Conservation (phyloP, 2,113 vertebrate species). For the Coptodon bakossiorum region DNA sequence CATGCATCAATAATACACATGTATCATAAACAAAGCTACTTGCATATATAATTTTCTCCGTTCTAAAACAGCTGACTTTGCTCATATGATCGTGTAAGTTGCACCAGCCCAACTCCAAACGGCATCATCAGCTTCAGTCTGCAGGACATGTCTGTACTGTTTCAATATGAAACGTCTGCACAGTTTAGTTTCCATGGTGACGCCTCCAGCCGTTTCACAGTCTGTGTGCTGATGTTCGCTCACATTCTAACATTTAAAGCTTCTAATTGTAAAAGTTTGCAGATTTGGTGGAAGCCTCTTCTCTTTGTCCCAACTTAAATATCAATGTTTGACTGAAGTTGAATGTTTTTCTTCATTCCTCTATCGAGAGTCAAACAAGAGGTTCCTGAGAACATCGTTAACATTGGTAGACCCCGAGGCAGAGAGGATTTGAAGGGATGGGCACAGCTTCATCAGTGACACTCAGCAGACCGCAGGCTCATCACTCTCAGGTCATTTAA, state of each 20-base stretch:
- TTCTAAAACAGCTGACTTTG: neutral
- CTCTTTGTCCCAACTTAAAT: neutral
- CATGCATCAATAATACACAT: neutral
- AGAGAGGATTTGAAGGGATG: neutral
- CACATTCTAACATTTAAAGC: neutral
- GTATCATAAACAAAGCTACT: neutral
- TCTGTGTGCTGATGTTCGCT: rapidly evolving
- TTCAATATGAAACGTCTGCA: neutral
- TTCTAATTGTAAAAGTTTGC: neutral
- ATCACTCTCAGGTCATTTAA: neutral
- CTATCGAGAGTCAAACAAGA: neutral
- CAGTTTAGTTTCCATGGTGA: neutral
- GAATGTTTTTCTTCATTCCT: neutral
- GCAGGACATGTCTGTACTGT: neutral
- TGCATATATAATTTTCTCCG: neutral
- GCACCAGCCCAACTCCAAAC: neutral
- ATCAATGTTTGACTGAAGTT: neutral
- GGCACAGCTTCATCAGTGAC: neutral
- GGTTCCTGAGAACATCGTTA: neutral
- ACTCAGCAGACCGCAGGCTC: neutral
- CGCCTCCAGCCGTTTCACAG: rapidly evolving
- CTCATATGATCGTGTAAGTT: neutral
- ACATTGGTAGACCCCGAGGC: neutral
- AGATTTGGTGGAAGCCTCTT: neutral
- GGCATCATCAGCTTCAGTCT: neutral